phyloP scores from a whole-genome alignment of 2,797 vertebrate genomes.

The Steatocranus sp. region DNA sequence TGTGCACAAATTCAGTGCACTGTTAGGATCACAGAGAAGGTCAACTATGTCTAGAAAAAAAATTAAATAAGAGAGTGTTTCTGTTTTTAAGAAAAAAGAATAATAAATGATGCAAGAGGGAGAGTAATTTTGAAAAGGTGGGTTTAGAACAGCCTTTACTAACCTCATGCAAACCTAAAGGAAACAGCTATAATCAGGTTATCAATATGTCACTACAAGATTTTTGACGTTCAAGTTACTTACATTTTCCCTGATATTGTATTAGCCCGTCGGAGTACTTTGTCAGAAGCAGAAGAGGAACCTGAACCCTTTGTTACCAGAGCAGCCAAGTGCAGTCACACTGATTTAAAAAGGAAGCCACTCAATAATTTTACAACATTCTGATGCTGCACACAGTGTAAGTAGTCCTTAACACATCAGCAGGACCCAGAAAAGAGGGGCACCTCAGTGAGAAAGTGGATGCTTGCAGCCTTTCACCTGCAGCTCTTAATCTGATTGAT shows the following conservation, averaged over 20 bases:
- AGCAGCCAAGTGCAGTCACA: neutral
- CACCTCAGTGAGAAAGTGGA: neutral
- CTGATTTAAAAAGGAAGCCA: neutral
- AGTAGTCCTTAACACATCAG: neutral
- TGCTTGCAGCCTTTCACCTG: neutral
- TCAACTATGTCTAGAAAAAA: neutral
- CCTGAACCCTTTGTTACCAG: neutral
- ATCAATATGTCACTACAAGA: neutral
- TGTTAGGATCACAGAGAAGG: neutral
- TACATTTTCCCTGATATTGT: neutral
- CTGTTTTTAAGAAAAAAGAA: neutral
- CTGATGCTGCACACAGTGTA: neutral
- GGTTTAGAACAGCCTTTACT: neutral
- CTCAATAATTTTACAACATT: neutral
- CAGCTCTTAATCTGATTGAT: neutral
- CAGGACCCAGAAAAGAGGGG: neutral
- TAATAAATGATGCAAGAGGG: neutral
- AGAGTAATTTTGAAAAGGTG: neutral
- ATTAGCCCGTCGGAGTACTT: neutral
- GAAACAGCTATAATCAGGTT: neutral
- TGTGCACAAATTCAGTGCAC: neutral
- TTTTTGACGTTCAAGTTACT: neutral
- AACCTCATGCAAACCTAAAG: neutral
- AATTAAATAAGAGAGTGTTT: neutral
- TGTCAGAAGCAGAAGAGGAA: neutral